These are phyloP conservation scores for Standfussiana lucernea DNA, from an alignment of 2,888 invertebrate genomes.

Conservation along the genomic window DNA sequence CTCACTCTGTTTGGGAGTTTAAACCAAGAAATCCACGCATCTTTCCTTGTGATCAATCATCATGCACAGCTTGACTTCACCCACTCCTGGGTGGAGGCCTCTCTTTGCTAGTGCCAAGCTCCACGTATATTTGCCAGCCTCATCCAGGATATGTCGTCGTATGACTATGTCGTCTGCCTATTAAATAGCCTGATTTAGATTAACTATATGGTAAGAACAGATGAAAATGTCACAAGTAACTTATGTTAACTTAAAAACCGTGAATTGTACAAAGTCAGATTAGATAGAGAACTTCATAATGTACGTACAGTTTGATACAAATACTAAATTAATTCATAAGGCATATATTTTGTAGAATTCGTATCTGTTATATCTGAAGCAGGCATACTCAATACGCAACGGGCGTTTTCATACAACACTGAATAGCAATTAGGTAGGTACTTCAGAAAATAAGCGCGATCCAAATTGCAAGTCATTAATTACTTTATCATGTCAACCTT, in stretches of 20 bases:
- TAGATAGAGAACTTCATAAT: neutral
- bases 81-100: too few relatives aligned
- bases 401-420: neutral
- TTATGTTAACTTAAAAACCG: neutral
- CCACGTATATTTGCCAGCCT: too few relatives aligned
- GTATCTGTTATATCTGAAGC: neutral
- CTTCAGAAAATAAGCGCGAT: neutral
- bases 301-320: neutral
- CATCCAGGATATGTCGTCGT: too few relatives aligned
- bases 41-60: too few relatives aligned
- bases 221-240: neutral
- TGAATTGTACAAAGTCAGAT: neutral
- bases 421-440: neutral
- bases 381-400: neutral
- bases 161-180: too few relatives aligned
- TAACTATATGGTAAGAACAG: neutral
- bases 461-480: slow-evolving; percentile 45
- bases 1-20: neutral
- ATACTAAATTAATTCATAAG: neutral
- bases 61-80: too few relatives aligned
- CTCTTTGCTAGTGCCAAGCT: too few relatives aligned
- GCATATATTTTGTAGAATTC: neutral
- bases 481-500: slow-evolving; percentile 12
- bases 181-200: neutral
- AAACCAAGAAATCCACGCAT: neutral